Evolutionary conservation across 2,888 invertebrate genomes (phyloP).

Genomic region (Nemoura dubitans): DNA sequence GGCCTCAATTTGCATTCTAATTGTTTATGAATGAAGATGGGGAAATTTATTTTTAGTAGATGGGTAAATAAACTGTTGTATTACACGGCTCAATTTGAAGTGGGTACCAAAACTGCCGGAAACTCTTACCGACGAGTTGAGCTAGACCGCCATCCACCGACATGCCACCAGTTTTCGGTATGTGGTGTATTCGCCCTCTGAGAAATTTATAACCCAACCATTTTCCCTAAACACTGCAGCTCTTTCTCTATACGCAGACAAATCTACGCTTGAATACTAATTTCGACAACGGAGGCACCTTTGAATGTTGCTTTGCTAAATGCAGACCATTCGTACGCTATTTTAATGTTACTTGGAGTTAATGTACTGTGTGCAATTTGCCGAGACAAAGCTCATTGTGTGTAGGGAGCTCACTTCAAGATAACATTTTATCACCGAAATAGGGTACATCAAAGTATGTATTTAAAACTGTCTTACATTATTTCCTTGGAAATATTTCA

Average conservation of each 20-base stretch:
- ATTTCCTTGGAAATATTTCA: too few relatives aligned
- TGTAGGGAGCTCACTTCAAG: too few relatives aligned
- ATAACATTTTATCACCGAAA: too few relatives aligned
- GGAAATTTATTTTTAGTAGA: neutral
- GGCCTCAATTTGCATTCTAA: neutral
- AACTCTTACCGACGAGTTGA: neutral
- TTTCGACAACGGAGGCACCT: neutral
- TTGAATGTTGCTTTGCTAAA: neutral
- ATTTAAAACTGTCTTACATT: too few relatives aligned
- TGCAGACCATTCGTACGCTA: neutral
- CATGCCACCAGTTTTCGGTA: neutral
- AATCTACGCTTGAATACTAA: neutral
- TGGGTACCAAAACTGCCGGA: neutral
- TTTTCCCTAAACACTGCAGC: conserved; percentile 3
- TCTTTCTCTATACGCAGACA: neutral
- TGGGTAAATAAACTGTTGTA: neutral
- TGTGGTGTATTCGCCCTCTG: neutral
- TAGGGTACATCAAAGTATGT: too few relatives aligned
- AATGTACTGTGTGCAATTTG: too few relatives aligned
- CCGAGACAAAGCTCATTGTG: too few relatives aligned
- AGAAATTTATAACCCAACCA: neutral
- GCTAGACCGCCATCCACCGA: neutral
- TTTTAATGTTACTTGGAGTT: neutral
- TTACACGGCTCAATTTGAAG: neutral
- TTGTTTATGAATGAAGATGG: neutral